Evolutionary conservation across 2,113 vertebrate genomes (phyloP).

Genomic region (Ploceus nigricollis): DNA sequence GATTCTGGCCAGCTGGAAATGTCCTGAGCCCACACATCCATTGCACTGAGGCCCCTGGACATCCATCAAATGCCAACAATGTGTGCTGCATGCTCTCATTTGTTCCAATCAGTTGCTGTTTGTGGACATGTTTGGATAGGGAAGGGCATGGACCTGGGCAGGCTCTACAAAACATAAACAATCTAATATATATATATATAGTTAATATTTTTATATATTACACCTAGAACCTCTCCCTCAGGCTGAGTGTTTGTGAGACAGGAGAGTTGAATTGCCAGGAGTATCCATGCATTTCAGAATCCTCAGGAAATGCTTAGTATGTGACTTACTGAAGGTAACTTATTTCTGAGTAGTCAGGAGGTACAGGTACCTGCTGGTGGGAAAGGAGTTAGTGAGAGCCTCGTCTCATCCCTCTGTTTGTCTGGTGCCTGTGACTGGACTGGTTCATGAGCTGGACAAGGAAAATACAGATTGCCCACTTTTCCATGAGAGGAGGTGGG

Average conservation of each 20-base stretch:
- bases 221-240: background rate
- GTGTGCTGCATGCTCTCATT: background rate
- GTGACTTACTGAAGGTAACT: background rate
- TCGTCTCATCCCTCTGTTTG: background rate
- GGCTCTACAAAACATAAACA: background rate
- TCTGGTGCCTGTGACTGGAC: background rate
- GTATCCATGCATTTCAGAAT: background rate
- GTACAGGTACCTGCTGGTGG: background rate
- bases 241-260: background rate
- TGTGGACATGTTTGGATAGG: background rate
- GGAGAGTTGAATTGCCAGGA: rapidly evolving
- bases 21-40: background rate
- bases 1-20: background rate
- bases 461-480: background rate
- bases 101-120: background rate
- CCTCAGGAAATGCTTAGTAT: background rate
- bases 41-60: background rate
- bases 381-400: background rate
- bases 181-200: background rate
- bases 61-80: background rate
- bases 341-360: background rate
- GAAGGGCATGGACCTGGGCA: background rate
- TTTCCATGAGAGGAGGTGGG: background rate
- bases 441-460: background rate
- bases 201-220: too few relatives aligned